phyloP scores from a whole-genome alignment of 2,888 invertebrate species.

The Strigamia crassipes region DNA sequence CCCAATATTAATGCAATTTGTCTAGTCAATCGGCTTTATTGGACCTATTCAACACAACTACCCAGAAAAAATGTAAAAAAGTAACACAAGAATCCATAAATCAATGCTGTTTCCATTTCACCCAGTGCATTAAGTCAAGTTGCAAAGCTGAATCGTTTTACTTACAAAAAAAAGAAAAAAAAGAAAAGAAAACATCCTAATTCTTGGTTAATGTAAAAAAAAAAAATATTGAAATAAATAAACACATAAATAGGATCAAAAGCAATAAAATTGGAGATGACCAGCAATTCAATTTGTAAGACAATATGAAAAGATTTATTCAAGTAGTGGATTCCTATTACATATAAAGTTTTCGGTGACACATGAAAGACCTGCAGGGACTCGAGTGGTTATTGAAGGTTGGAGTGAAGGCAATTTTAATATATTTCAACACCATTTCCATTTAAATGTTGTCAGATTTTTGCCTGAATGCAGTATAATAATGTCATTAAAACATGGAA shows the following conservation, averaged over 20 bases:
- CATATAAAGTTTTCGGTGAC: too few relatives aligned
- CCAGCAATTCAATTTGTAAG: background rate
- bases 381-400: conserved; percentile 18
- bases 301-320: background rate
- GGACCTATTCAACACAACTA: background rate
- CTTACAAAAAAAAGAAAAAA: too few relatives aligned
- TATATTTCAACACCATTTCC: background rate
- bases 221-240: background rate
- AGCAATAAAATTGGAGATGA: background rate
- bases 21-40: background rate
- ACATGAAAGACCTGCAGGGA: background rate
- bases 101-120: background rate
- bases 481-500: background rate
- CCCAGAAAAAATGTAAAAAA: background rate
- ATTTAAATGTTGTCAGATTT: conserved; percentile 33
- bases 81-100: background rate
- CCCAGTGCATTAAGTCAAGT: background rate
- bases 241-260: background rate
- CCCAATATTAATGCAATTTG: background rate
- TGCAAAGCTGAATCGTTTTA: background rate
- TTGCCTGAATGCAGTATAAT: background rate
- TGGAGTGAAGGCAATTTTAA: conserved; percentile 23
- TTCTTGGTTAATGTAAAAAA: background rate
- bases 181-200: background rate
- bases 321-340: background rate